Evolutionary conservation across 2,888 invertebrate genomes (phyloP), one percentile per base, ranked within the genome.

Genomic region (Pyrrhosoma nymphula): DNA sequence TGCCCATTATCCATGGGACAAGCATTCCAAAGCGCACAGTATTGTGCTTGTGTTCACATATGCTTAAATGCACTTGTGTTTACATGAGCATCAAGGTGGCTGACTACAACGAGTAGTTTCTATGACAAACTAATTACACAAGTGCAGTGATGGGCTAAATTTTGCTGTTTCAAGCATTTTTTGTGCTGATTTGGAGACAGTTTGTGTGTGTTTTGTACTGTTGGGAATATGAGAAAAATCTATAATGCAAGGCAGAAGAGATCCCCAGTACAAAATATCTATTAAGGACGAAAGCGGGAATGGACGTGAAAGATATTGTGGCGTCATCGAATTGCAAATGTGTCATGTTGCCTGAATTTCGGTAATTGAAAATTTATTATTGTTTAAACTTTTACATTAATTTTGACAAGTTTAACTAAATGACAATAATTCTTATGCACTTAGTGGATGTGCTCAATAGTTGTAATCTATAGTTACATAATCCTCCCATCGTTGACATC

Each of bases 371-470:
- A 93, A 93, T 69, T 93, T 93, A 93, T 93, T 63, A 93, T 93
- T 93, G 69, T 47, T 69, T 93, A 75, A 93, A 93, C 63, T 55
- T 93, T 93, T 93, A 93, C 93, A 47, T 93, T 93, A 93, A 63
- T 93, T 93, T 93, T 75, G 69, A 93, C 47, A 47, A 75, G 69
- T 93, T 93, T 93, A 93, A 93, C 93, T 69, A 93, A 93, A 93
- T 93, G 93, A 93, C 93, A 93, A 93, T 93, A 93, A 93, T 75
- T 93, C 47, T 39, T 55, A 93, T 93, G 93, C 93, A 93, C 93
- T 69, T 93, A 93, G 93, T 93, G 93, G 69, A 93, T 93, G 93
- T 69, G 93, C 93, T 93, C 93, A 93, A 93, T 93, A 93, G 69
- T 93, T 69, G 69, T 93, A 93, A 60, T 75, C 47, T 47, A 93